Conservation (phyloP, 1,140 invertebrate species). For the Agrypnia vestita region DNA sequence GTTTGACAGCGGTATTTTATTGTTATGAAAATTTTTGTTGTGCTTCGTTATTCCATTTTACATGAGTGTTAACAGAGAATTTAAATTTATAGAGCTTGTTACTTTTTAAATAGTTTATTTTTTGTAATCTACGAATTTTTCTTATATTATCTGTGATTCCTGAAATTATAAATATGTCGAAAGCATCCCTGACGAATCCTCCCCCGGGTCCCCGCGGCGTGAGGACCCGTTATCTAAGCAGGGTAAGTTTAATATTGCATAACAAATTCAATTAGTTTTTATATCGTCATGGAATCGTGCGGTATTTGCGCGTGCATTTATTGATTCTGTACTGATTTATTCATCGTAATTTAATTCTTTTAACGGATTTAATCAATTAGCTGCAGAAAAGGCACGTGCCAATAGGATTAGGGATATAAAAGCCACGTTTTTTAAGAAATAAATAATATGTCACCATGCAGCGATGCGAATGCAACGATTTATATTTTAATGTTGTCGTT, state of each 20-base stretch:
- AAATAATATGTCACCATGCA: too few relatives aligned
- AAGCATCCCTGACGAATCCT: constrained; percentile 25
- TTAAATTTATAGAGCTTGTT: constrained; percentile 1
- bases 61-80: background rate
- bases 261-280: background rate
- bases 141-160: constrained; percentile 10
- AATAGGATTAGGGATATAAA: too few relatives aligned
- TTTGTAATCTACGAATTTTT: constrained; percentile 30
- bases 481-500: too few relatives aligned
- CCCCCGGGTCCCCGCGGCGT: constrained; percentile 13
- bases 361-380: too few relatives aligned
- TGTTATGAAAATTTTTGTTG: constrained; percentile 11
- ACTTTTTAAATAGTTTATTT: constrained; percentile 21
- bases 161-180: constrained; percentile 40
- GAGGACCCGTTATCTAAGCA: constrained; percentile 24
- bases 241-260: constrained; percentile 42
- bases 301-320: too few relatives aligned
- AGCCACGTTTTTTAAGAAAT: too few relatives aligned
- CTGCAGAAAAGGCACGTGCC: too few relatives aligned
- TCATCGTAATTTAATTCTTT: too few relatives aligned
- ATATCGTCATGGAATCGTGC: too few relatives aligned
- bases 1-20: constrained; percentile 26
- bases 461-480: too few relatives aligned
- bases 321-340: too few relatives aligned
- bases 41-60: constrained; percentile 25